Conservation (phyloP, 2,797 vertebrate species). For the Ctenochaetus hawaiiensis region DNA sequence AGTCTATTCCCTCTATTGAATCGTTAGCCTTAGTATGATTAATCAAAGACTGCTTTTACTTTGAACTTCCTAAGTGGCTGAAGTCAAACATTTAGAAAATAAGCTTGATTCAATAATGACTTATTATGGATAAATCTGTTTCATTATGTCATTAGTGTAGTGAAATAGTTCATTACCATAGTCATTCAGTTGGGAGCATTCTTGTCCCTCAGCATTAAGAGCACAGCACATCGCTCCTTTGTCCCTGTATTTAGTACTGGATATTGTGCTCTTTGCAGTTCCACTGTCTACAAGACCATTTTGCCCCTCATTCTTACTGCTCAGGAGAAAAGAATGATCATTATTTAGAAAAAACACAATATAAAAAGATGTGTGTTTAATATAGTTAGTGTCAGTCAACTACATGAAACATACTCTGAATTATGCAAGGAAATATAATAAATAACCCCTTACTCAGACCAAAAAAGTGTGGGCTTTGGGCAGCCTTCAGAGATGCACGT, state of each 20-base stretch:
- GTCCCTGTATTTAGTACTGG: rapidly evolving
- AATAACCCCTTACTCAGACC: conserved; percentile 69
- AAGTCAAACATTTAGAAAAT: not conserved
- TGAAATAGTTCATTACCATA: conserved; percentile 85
- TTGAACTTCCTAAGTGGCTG: not conserved
- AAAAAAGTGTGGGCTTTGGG: conserved; percentile 83
- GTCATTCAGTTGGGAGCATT: conserved; percentile 89
- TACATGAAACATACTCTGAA: not conserved
- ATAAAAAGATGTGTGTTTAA: not conserved
- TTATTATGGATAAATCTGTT: not conserved
- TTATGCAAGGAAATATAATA: not conserved
- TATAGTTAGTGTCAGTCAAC: not conserved
- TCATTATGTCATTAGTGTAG: not conserved
- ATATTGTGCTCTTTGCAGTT: not conserved
- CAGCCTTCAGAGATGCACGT: conserved; percentile 85
- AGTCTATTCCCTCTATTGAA: not conserved
- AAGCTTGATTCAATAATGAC: not conserved
- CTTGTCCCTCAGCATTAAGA: conserved; percentile 85
- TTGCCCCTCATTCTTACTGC: rapidly evolving
- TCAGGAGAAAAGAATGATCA: not conserved
- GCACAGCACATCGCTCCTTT: conserved; percentile 87
- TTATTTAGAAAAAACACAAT: not conserved
- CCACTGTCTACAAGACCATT: rapidly evolving
- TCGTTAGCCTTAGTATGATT: not conserved
- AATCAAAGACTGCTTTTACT: not conserved